These are phyloP conservation scores for Drosophila bifasciata DNA, from an alignment of 1,140 invertebrate genomes.

Conservation along the genomic window DNA sequence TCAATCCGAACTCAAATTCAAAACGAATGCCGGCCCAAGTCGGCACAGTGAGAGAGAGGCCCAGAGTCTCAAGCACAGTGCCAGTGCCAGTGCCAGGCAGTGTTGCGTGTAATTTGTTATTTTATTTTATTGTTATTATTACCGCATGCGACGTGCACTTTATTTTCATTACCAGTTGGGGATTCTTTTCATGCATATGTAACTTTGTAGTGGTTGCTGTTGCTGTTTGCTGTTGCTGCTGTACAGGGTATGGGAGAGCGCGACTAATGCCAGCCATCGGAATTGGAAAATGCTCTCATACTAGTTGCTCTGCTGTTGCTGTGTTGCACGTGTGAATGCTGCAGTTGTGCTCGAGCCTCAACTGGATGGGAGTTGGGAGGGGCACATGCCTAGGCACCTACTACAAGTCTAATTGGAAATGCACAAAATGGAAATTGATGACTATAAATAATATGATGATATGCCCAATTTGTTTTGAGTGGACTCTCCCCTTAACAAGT, in stretches of 20 bases:
- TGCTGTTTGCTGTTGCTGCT: slow-evolving; percentile 15
- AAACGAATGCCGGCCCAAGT: slow-evolving; percentile 27
- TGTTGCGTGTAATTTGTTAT: slow-evolving; percentile 84
- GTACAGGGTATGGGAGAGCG: slow-evolving; percentile 34
- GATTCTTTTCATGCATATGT: slow-evolving; percentile 77
- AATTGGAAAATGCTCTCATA: slow-evolving; percentile 50
- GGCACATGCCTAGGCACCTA: slow-evolving; percentile 43
- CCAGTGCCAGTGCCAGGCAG: slow-evolving; percentile 39
- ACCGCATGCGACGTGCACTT: slow-evolving; percentile 82
- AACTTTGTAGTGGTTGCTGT: slow-evolving; percentile 65
- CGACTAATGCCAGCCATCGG: slow-evolving; percentile 56
- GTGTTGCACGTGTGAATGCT: slow-evolving; percentile 74
- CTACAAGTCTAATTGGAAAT: slow-evolving; percentile 69
- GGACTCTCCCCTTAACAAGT: slow-evolving; percentile 3
- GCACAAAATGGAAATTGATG: slow-evolving; percentile 72
- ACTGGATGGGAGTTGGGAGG: slow-evolving; percentile 9
- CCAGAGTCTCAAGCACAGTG: slow-evolving; percentile 24
- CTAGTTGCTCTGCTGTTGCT: slow-evolving; percentile 22
- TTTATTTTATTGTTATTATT: slow-evolving; percentile 84
- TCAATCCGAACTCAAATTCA: slow-evolving; percentile 44
- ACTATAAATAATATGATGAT: slow-evolving; percentile 63
- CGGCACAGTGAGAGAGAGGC: slow-evolving; percentile 5
- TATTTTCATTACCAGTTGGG: slow-evolving; percentile 81
- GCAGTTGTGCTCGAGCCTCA: slow-evolving; percentile 32
- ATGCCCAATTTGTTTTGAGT: slow-evolving; percentile 39